phyloP scores from a whole-genome alignment of 92 coral and sea anemone genomes.

The Chrysogorgia sp. region DNA sequence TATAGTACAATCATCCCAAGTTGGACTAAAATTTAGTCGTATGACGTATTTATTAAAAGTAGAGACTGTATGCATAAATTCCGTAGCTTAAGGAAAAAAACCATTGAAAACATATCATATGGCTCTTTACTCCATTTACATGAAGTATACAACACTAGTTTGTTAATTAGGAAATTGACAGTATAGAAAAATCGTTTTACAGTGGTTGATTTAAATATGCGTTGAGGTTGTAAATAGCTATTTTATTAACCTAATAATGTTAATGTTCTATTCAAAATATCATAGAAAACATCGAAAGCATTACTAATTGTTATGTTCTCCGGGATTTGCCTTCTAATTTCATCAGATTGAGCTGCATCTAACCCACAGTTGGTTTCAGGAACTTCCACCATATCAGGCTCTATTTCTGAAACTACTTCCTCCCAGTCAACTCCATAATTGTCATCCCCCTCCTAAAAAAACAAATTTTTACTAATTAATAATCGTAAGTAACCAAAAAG shows the following conservation, averaged over 20 bases:
- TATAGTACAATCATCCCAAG: too few relatives aligned
- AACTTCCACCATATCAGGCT: conserved; percentile 31
- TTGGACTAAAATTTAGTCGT: too few relatives aligned
- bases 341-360: conserved; percentile 11
- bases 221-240: conserved; percentile 1
- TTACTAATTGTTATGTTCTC: conserved; percentile 17
- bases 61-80: too few relatives aligned
- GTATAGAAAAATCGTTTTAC: too few relatives aligned
- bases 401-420: conserved; percentile 1
- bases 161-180: too few relatives aligned
- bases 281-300: conserved; percentile 10
- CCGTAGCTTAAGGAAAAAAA: too few relatives aligned
- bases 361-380: conserved; percentile 16
- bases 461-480: not conserved
- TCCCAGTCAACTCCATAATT: conserved; percentile 28
- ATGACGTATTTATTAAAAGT: too few relatives aligned
- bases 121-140: too few relatives aligned
- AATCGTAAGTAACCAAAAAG: not conserved
- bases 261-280: conserved; percentile 8
- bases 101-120: too few relatives aligned
- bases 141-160: too few relatives aligned
- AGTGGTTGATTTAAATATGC: too few relatives aligned
- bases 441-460: conserved; percentile 15
- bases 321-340: conserved; percentile 15
- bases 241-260: not conserved